These are phyloP conservation scores for Euschistus heros DNA, from an alignment of 1,140 invertebrate genomes.

Conservation along the genomic window DNA sequence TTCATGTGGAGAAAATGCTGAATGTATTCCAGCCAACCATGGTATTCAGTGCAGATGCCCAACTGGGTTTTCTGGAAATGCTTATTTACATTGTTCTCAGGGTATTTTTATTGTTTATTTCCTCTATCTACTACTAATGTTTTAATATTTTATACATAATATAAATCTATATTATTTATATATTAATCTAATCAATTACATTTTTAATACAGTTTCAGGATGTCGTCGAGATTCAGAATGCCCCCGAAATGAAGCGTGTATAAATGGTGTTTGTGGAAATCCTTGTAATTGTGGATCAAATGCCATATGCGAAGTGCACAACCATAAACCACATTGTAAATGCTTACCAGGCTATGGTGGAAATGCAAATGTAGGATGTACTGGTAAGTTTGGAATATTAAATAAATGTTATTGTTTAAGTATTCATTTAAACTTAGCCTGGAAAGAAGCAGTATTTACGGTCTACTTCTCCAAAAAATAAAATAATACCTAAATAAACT, in stretches of 20 bases:
- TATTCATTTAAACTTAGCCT: no score
- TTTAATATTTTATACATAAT: no score
- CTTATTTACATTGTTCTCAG: conserved; percentile 57
- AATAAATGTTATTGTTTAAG: not conserved
- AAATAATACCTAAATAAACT: no score
- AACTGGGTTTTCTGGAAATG: conserved; percentile 64
- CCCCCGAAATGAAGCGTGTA: conserved; percentile 54
- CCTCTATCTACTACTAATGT: not conserved
- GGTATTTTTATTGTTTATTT: conserved; percentile 37
- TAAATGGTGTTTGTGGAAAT: conserved; percentile 58
- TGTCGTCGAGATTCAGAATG: conserved; percentile 60
- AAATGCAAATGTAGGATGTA: conserved; percentile 48
- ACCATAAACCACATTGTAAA: conserved; percentile 62
- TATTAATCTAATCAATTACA: not conserved
- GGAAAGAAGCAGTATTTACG: no score
- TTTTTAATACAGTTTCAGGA: conserved; percentile 42
- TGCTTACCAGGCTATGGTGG: conserved; percentile 64
- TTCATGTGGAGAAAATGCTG: conserved; percentile 72
- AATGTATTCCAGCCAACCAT: conserved; percentile 66
- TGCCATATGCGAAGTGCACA: conserved; percentile 62
- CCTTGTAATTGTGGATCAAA: conserved; percentile 65
- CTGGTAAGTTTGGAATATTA: conserved; percentile 29
- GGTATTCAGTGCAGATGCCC: conserved; percentile 66
- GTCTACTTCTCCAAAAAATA: no score
- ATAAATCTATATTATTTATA: no score